phyloP scores from a whole-genome alignment of 2,113 vertebrate genomes.

The Gymnarchus niloticus region DNA sequence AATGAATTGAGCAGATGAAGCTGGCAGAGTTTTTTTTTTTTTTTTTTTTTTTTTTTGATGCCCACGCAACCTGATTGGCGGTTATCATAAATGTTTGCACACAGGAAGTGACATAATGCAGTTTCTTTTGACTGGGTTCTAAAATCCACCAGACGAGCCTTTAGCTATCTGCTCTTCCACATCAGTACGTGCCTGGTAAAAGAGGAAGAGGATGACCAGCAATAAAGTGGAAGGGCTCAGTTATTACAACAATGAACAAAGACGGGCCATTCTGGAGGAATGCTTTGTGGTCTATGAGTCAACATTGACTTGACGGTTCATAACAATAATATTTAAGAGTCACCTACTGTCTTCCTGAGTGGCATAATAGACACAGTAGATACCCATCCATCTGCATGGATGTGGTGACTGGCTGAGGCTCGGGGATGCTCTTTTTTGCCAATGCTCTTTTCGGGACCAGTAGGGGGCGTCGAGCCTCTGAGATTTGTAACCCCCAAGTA shows the following conservation, averaged over 20 bases:
- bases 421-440: not conserved
- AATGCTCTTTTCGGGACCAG: no score
- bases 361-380: not conserved
- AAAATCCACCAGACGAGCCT: not conserved
- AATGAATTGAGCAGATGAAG: constrained; percentile 16
- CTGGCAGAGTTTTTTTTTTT: not conserved
- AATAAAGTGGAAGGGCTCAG: not conserved
- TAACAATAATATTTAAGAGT: not conserved
- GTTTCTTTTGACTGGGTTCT: not conserved
- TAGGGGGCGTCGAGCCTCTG: not conserved
- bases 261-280: not conserved
- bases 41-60: not conserved
- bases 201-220: not conserved
- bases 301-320: not conserved
- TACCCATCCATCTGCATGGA: not conserved
- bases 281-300: not conserved
- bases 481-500: not conserved
- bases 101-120: not conserved
- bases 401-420: not conserved
- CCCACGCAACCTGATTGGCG: not conserved
- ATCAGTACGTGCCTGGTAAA: not conserved
- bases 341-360: not conserved
- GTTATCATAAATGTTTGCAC: not conserved
- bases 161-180: not conserved
- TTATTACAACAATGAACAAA: not conserved